Evolutionary conservation across 2,113 vertebrate genomes (phyloP).

Genomic region (Nerophis ophidion): DNA sequence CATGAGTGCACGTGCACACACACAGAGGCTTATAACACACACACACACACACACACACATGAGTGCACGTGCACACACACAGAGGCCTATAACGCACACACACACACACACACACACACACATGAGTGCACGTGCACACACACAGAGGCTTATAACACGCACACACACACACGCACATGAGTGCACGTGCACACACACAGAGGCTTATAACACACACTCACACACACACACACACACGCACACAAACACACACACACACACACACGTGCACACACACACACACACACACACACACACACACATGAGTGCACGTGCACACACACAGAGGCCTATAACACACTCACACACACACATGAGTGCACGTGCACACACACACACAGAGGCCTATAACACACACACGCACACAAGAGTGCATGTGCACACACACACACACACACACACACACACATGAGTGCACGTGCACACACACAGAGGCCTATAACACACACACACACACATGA

Average conservation of each 20-base stretch:
- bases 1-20: background rate
- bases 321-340: too few relatives aligned
- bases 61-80: conserved; percentile 12
- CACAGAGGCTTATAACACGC: too few relatives aligned
- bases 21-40: background rate
- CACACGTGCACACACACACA: background rate
- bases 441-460: conserved; percentile 1
- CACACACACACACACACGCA: conserved; percentile 3
- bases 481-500: background rate
- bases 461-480: background rate
- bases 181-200: too few relatives aligned
- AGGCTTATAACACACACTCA: conserved; percentile 18
- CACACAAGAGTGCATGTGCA: background rate
- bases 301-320: too few relatives aligned
- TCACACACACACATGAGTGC: background rate
- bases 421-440: background rate
- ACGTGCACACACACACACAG: conserved; percentile 45
- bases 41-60: background rate
- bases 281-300: background rate
- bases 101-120: conserved; percentile 1
- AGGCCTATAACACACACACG: too few relatives aligned
- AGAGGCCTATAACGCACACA: conserved; percentile 7
- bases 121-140: too few relatives aligned
- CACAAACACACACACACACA: background rate
- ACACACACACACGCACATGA: background rate